Conservation (phyloP, 2,113 vertebrate species). For the Paralichthys olivaceus region DNA sequence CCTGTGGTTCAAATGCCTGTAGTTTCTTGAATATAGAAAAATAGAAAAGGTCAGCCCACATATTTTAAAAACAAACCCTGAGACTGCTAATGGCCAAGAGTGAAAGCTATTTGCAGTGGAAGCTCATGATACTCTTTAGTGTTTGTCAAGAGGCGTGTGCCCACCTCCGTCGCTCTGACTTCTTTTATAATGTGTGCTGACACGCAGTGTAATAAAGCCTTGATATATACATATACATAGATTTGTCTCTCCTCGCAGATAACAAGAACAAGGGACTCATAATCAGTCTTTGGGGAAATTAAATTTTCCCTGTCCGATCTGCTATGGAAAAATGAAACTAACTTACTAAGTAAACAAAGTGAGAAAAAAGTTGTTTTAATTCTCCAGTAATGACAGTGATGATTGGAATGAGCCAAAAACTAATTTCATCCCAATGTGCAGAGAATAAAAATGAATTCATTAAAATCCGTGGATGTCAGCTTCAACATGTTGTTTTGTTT, state of each 20-base stretch:
- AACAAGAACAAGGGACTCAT: conserved; percentile 23
- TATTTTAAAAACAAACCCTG: conserved; percentile 61
- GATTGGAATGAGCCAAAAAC: conserved; percentile 41
- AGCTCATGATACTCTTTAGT: conserved; percentile 34
- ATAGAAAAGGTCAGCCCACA: conserved; percentile 77
- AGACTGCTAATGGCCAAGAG: conserved; percentile 60
- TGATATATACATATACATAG: conserved; percentile 16
- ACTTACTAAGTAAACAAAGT: conserved; percentile 33
- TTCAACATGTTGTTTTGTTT: conserved; percentile 15
- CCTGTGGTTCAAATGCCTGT: conserved; percentile 66
- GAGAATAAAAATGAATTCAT: conserved; percentile 52
- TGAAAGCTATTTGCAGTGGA: conserved; percentile 53
- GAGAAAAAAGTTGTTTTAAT: conserved; percentile 46
- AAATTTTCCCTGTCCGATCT: conserved; percentile 9
- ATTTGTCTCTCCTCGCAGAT: conserved; percentile 40
- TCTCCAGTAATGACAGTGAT: conserved; percentile 39
- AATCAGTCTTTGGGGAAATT: conserved; percentile 44
- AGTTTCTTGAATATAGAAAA: conserved; percentile 75
- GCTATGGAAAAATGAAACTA: conserved; percentile 38
- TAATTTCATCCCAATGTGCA: conserved; percentile 47
- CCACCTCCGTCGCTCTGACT: conserved; percentile 17
- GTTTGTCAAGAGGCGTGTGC: conserved; percentile 26
- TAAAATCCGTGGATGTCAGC: conserved; percentile 39
- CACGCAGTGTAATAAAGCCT: conserved; percentile 29
- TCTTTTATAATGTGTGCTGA: conserved; percentile 20